Conservation (phyloP, 2,888 invertebrate genomes). For the Cynaeus angustus region DNA sequence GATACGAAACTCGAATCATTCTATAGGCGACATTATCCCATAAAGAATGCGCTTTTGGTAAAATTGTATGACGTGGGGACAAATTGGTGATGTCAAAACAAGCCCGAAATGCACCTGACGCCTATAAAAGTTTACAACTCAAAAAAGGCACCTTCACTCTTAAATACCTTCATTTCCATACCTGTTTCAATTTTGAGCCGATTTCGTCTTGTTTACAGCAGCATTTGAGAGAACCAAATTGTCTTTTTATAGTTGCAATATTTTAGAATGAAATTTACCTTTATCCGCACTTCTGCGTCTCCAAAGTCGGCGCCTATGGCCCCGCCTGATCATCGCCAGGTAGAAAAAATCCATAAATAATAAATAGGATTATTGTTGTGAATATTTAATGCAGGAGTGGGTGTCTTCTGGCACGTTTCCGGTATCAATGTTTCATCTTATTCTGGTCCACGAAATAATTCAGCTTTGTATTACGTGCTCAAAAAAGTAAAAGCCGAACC, state of each 20-base stretch:
- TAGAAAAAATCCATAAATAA: slow-evolving; percentile 26
- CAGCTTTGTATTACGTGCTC: background rate
- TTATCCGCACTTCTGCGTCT: too few species aligned
- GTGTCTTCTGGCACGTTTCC: slow-evolving; percentile 34
- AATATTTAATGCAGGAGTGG: background rate
- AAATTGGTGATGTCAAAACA: too few species aligned
- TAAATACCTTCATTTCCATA: background rate
- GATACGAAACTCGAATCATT: too few species aligned
- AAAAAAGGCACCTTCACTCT: background rate
- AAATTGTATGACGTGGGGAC: too few species aligned
- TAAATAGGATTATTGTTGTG: slow-evolving; percentile 23
- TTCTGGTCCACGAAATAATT: background rate
- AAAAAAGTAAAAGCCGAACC: background rate
- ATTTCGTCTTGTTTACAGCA: background rate
- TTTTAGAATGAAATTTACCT: background rate
- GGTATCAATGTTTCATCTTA: slow-evolving; percentile 24
- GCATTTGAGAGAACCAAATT: background rate
- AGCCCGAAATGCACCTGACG: background rate
- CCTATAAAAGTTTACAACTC: background rate
- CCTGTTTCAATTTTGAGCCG: background rate
- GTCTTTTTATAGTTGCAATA: background rate
- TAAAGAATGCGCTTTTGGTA: too few species aligned
- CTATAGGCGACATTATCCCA: background rate
- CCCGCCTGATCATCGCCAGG: slow-evolving; percentile 17
- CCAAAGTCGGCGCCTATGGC: slow-evolving; percentile 14